Evolutionary conservation across 2,888 invertebrate genomes (phyloP).

Genomic region (Lissonota sp.): DNA sequence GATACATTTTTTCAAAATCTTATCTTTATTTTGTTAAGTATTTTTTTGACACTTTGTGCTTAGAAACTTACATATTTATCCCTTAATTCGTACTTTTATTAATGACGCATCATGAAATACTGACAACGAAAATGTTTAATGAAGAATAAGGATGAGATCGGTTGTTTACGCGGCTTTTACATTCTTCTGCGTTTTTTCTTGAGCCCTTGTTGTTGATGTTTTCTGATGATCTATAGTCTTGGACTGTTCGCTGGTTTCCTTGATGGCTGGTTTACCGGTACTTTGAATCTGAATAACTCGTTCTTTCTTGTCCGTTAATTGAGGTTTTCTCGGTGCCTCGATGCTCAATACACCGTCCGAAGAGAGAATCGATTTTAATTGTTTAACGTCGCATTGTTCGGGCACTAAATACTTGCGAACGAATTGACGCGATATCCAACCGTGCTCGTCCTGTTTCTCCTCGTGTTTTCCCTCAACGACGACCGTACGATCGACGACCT

Average conservation of each 20-base stretch:
- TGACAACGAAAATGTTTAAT: too few relatives aligned
- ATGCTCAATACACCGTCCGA: constrained; percentile 93
- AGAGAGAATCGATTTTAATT: constrained; percentile 90
- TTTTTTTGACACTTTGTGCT: too few relatives aligned
- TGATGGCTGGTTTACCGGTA: constrained; percentile 73
- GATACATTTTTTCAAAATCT: too few relatives aligned
- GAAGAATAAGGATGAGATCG: constrained; percentile 27
- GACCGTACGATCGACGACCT: constrained; percentile 89
- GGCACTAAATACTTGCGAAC: constrained; percentile 89
- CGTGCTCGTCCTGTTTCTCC: constrained; percentile 90
- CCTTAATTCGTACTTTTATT: too few relatives aligned
- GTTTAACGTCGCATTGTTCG: constrained; percentile 87
- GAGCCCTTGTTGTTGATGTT: constrained; percentile 45
- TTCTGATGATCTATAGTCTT: constrained; percentile 53
- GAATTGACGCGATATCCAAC: constrained; percentile 92
- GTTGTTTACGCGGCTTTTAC: constrained; percentile 70
- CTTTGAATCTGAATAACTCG: constrained; percentile 75
- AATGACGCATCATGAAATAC: too few relatives aligned
- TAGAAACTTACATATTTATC: too few relatives aligned
- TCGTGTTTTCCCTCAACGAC: constrained; percentile 92
- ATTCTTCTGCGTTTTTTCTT: constrained; percentile 62
- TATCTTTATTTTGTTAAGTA: too few relatives aligned
- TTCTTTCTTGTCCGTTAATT: constrained; percentile 72
- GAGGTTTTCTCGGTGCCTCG: constrained; percentile 88
- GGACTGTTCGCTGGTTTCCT: constrained; percentile 5